Percentiles rank a stretch among this genome's conserved stretches.
Conservation (phyloP, 2,113 vertebrate species). For the Phrynosoma blainvillii region DNA sequence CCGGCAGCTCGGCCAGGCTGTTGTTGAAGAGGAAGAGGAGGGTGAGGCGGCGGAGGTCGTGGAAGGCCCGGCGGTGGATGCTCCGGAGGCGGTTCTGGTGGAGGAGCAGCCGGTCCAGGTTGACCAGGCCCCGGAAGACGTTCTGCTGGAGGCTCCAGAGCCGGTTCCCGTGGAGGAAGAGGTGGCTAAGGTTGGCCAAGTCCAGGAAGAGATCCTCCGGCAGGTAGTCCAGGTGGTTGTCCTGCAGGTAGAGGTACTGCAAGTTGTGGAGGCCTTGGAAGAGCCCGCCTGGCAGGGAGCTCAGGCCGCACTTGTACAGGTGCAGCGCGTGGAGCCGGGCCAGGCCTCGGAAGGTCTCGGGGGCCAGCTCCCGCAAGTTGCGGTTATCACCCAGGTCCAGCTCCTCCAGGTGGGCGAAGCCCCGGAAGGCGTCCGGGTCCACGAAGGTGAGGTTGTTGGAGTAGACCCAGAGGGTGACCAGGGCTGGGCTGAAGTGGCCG, state of each 20-base stretch:
- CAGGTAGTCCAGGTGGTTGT: conserved; percentile 94
- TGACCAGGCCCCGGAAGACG: conserved; percentile 93
- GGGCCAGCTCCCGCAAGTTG: conserved; percentile 86
- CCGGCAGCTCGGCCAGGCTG: conserved; percentile 89
- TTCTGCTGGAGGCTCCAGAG: conserved; percentile 93
- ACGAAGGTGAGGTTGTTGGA: conserved; percentile 98
- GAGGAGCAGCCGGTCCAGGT: conserved; percentile 92
- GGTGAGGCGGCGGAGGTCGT: conserved; percentile 92
- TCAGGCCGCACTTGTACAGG: conserved; percentile 93
- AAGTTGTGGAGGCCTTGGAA: conserved; percentile 91
- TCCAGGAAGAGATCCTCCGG: conserved; percentile 96
- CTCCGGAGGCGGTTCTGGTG: conserved; percentile 96
- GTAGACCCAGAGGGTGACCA: conserved; percentile 95
- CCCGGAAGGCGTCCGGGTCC: conserved; percentile 91
- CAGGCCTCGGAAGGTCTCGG: conserved; percentile 94
- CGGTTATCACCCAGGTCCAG: conserved; percentile 97
- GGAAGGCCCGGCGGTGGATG: conserved; percentile 91
- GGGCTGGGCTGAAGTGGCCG: conserved; percentile 92
- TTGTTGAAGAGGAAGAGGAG: conserved; percentile 97
- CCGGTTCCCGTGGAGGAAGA: conserved; percentile 95
- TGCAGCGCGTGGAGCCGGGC: conserved; percentile 92
- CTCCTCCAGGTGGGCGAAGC: conserved; percentile 92
- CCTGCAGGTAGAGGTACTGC: conserved; percentile 98
- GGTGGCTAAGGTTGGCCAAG: conserved; percentile 96
- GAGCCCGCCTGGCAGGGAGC: conserved; percentile 86